Evolutionary conservation across 2,888 invertebrate species (phyloP), one percentile per base, ranked within the genome.

Genomic region (Eledone cirrhosa): DNA sequence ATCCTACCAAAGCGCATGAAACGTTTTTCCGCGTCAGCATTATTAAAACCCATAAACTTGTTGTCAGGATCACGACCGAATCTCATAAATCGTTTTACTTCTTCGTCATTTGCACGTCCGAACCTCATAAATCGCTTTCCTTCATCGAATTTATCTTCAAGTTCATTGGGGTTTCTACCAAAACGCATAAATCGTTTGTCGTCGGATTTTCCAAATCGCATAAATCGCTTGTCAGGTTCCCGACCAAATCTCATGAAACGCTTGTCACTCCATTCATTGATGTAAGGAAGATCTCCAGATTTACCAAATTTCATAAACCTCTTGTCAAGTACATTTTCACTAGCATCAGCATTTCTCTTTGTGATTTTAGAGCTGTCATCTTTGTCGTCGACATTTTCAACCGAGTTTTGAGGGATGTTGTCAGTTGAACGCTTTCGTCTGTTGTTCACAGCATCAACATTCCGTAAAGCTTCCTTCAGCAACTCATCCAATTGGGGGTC

Each of bases 1-100:
- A 81, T 78, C 77, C 85, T 83, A 2, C 86, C 88, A 80, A 87
- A 86, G 77, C 87, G 80, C 86, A 88, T 87, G 78, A 87, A 88
- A 4, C 87, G 77, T 79, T 88, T 88, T 27, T 85, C 85, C 33
- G 78, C 78, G 81, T 80, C 24, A 29, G 29, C 78, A 47, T 82
- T 80, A 41, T 82, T 84, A 33, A 83, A 83, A 31, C 82, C 69
- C 84, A 84, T 84, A 31, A 84, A 85, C 27, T 83, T 78, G 80
- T 83, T 83, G 29, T 76, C 75, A 53, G 79, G 48, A 78, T 79
- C 80, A 53, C 83, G 80, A 53, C 83, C 85, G 33, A 84, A 83
- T 47, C 82, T 69, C 84, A 84, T 84, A 29, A 84, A 85, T n/a
- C 84, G 76, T 80, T 84, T 83, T 53, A 77, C 75, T 48, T 65